Evolutionary conservation across 2,888 invertebrate species (phyloP).

Genomic region (Eugnorisma glareosa): DNA sequence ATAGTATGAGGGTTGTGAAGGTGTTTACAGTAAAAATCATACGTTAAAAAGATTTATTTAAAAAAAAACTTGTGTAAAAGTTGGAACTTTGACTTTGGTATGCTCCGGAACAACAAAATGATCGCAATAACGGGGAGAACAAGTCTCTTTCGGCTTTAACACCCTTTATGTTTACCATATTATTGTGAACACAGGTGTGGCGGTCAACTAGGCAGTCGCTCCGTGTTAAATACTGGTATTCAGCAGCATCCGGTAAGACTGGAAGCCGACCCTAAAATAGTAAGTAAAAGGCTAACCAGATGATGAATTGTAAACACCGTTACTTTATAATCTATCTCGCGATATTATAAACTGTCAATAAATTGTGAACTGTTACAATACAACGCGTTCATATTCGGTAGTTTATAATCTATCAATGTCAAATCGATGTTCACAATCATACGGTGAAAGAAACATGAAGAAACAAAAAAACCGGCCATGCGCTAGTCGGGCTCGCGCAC

Average conservation of each 20-base stretch:
- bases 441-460: not conserved
- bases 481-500: too few species aligned
- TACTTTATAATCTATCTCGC: not conserved
- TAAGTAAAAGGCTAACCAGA: not conserved
- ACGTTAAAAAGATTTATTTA: too few species aligned
- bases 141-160: too few species aligned
- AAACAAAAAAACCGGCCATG: too few species aligned
- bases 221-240: not conserved
- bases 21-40: too few species aligned
- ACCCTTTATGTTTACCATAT: too few species aligned
- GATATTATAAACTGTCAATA: not conserved
- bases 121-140: too few species aligned
- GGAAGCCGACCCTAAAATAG: not conserved
- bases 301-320: not conserved
- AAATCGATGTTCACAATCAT: not conserved
- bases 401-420: not conserved
- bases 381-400: not conserved
- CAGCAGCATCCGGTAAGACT: not conserved
- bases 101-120: too few species aligned
- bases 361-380: not conserved
- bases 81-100: too few species aligned
- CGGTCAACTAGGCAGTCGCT: not conserved
- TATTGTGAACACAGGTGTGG: too few species aligned
- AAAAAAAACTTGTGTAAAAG: too few species aligned
- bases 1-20: too few species aligned